phyloP scores from a whole-genome alignment of 2,113 vertebrate genomes.

The Psammodynastes pulverulentus region DNA sequence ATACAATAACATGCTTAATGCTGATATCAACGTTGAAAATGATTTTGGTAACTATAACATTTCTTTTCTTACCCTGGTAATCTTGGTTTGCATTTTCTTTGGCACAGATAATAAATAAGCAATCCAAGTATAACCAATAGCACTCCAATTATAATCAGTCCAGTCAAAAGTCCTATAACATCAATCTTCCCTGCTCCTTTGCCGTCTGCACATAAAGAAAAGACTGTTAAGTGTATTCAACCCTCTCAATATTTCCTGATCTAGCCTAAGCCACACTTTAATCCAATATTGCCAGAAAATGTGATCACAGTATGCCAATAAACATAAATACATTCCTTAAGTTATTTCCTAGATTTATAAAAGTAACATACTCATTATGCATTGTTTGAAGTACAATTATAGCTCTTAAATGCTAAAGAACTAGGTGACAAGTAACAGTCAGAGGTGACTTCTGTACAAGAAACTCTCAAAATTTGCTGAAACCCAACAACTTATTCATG shows the following conservation, averaged over 20 bases:
- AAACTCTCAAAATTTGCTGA: background rate
- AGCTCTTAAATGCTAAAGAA: background rate
- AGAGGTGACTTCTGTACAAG: background rate
- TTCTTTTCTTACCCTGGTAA: conserved; percentile 60
- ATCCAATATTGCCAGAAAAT: background rate
- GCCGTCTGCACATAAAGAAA: conserved; percentile 55
- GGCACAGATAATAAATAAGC: conserved; percentile 82
- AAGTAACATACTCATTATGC: background rate
- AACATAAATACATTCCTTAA: background rate
- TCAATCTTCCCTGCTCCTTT: conserved; percentile 73
- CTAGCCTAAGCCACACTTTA: background rate
- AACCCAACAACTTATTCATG: background rate
- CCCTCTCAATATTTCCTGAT: background rate
- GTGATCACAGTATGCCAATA: background rate
- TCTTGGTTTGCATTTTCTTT: conserved; percentile 65
- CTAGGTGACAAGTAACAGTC: background rate
- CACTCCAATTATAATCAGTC: conserved; percentile 80
- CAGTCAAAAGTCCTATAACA: conserved; percentile 83
- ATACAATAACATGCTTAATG: background rate
- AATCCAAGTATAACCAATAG: conserved; percentile 74
- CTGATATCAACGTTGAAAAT: background rate
- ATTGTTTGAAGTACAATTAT: background rate
- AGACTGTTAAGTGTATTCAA: background rate
- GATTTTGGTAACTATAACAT: background rate
- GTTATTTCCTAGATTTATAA: background rate